Base-by-base conservation (phyloP, 2,888 invertebrate genomes). In the Halocaridina rubra region DNA sequence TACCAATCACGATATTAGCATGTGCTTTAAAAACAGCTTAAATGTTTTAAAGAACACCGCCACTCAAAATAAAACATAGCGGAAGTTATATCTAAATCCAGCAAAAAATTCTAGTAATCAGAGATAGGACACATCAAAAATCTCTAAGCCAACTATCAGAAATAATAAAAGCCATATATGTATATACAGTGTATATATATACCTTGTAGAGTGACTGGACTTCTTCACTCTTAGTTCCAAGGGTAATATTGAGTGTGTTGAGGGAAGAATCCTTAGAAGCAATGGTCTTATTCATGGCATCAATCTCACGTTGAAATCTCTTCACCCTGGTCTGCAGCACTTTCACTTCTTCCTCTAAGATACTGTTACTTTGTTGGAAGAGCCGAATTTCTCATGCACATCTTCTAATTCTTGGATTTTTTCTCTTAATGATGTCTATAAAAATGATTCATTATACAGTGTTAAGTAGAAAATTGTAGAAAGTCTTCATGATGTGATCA, bases 341-440 rank as follows among this genome's bases (percentile, higher is more conserved):
- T 19, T 24, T 57, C 69, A 77, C 69, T 32, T 84, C 84, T 19
- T 74, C 64, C 16, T 74, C 30, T 8, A 29, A 46, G 8, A n/a
- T n/a, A n/a, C n/a, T n/a, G n/a, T n/a, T n/a, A n/a, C n/a, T n/a
- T n/a, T 16, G 33, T 13, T 78, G 5, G 53, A 5, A 16, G n/a
- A 16, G n/a, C 8, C 8, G 19, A 46, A 67, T n/a, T 39, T 78
- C 46, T 78, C 33, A 1, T 78, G 64, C 24, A 78, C 29, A 7
- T 32, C 33, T 5, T 78, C 78, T 16, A 19, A 61, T 29, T 79
- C 84, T 7, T 16, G 24, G 4, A 67, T 75, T 32, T 84, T 84
- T 7, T 79, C 75, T 7, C 53, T 19, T 19, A 84, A 33, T 1
- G 75, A 84, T 13, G 84, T 84, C 84, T 84, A 75, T 0, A 39